Conservation (phyloP, 2,888 invertebrate genomes). For the Agrilus cyanescens region DNA sequence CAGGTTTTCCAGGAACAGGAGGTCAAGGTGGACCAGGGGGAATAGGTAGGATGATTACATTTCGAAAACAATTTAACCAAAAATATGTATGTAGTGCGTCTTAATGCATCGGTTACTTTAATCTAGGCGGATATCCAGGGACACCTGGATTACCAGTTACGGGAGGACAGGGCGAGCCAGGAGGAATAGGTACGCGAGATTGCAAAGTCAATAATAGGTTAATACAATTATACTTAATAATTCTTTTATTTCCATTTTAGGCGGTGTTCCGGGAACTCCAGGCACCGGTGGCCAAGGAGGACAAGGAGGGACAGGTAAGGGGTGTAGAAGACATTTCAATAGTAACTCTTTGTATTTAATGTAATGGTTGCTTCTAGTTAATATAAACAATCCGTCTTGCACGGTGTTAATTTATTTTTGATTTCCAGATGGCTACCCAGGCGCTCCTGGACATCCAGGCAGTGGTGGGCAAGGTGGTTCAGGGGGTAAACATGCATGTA, state of each 20-base stretch:
- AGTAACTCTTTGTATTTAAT: no score
- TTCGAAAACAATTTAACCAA: no score
- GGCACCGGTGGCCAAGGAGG: constrained; percentile 5
- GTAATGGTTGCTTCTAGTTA: no score
- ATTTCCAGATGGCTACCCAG: constrained; percentile 4
- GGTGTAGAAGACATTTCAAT: no score
- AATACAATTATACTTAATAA: no score
- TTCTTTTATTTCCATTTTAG: no score
- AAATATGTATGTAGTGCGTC: constrained; percentile 6
- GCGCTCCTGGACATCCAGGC: constrained; percentile 5
- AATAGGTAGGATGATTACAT: constrained; percentile 5
- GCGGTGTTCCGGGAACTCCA: constrained; percentile 3
- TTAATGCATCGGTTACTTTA: no score
- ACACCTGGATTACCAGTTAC: constrained; percentile 7
- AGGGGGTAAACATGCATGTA: no score
- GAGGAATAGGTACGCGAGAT: no score
- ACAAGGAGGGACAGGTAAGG: constrained; percentile 2
- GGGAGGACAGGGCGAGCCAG: constrained; percentile 4
- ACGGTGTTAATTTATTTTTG: no score
- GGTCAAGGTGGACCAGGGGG: constrained; percentile 14
- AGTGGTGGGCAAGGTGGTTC: constrained; percentile 14
- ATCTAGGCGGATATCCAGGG: constrained; percentile 5
- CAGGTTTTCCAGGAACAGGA: constrained; percentile 12
- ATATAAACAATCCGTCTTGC: no score
- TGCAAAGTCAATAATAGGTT: not conserved